Evolutionary conservation across 2,113 vertebrate species (phyloP), one percentile per base, ranked within the genome.

Genomic region (Cepphus grylle): DNA sequence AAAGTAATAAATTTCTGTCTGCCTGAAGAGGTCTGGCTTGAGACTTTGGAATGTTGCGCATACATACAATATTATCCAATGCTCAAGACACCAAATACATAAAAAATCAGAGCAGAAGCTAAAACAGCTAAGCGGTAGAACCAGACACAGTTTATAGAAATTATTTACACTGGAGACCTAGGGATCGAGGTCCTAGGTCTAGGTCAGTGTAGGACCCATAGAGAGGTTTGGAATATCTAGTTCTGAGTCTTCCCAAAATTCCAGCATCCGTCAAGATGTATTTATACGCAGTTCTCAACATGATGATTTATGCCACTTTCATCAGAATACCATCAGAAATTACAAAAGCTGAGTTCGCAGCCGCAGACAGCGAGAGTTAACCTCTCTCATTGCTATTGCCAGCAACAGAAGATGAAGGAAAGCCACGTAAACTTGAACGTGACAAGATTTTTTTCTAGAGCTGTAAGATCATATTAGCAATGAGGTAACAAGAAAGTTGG

Each of bases 341-440:
- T 62, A 72, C 76, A 86, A 86, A 70, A 70, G 79, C 82, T 61
- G 88, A 43, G 62, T 6, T 93, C 30, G 12, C 73, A 95, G 81
- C 69, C 81, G 73, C 81, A 81, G 72, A n/a, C 13, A 38, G 66
- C 14, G 16, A 59, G 26, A 56, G 17, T 36, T 16, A 59, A 72
- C n/a, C 56, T 50, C 73, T 42, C 45, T 20, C 22, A 15, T 50
- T 53, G 23, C 55, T 74, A 7, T 5, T 42, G 19, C 52, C 45
- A 2, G 56, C 47, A 22, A 58, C 22, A 11, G 42, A 42, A 83
- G 36, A 70, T 15, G 32, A 76, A 67, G 53, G 21, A 47, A 88
- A 88, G 6, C 16, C 40, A 29, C 0, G 0, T 1, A 6, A 61
- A 61, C 26, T 2, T 65, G 62, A 34, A 76, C 55, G 29, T 21